Evolutionary conservation across 2,113 vertebrate species (phyloP).

Genomic region (Sisor rabdophorus): DNA sequence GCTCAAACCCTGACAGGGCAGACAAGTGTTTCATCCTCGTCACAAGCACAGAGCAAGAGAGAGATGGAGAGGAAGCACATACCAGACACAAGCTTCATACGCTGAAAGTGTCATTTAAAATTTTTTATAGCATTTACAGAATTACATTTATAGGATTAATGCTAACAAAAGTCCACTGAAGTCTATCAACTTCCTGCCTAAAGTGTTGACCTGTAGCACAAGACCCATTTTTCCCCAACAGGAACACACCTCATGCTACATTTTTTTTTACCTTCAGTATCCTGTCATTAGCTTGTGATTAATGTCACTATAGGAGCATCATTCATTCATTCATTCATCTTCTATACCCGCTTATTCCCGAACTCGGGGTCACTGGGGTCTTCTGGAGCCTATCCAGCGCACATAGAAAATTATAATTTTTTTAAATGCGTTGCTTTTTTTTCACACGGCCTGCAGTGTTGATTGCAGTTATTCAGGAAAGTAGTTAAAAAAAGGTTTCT

Average conservation of each 20-base stretch:
- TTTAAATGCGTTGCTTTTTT: too few species aligned
- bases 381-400: too few species aligned
- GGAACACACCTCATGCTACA: not conserved
- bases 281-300: not conserved
- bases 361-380: too few species aligned
- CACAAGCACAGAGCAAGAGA: constrained; percentile 28
- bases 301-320: not conserved
- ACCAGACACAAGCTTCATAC: not conserved
- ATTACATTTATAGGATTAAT: not conserved
- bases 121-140: not conserved
- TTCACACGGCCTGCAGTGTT: not conserved
- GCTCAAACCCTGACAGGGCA: constrained; percentile 49
- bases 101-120: not conserved
- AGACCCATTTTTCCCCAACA: not conserved
- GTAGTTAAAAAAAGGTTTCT: constrained; percentile 26
- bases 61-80: not conserved
- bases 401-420: too few species aligned
- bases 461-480: not conserved
- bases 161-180: not conserved
- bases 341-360: too few species aligned
- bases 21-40: constrained; percentile 50
- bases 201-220: not conserved
- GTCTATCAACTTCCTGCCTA: not conserved
- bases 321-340: too few species aligned
- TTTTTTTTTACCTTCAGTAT: not conserved